These are phyloP conservation scores for Drosophila niveifrons DNA, from an alignment of 2,888 invertebrate genomes.

Conservation along the genomic window DNA sequence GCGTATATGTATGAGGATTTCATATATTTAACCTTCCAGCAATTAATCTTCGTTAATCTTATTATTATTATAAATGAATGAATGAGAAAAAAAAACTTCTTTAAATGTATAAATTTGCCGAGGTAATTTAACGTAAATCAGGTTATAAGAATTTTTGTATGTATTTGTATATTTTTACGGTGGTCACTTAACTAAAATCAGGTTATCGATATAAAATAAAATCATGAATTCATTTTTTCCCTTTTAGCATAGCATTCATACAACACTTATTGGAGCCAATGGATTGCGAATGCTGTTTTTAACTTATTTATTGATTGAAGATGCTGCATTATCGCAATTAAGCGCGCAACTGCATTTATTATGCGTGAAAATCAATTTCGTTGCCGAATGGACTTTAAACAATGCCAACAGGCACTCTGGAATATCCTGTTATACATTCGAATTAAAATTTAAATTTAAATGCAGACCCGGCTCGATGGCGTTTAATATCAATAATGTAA, in stretches of 20 bases:
- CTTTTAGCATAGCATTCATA: background rate
- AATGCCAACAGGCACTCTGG: slow-evolving; percentile 25
- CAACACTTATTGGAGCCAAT: background rate
- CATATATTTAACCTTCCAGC: too few relatives aligned
- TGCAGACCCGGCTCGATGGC: slow-evolving; percentile 32
- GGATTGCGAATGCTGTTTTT: slow-evolving; percentile 20
- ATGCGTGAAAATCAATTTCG: slow-evolving; percentile 57
- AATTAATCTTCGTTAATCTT: too few relatives aligned
- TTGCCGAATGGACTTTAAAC: slow-evolving; percentile 17
- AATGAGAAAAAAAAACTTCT: too few relatives aligned
- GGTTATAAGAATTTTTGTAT: too few relatives aligned
- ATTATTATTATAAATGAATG: too few relatives aligned
- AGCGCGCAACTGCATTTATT: slow-evolving; percentile 60
- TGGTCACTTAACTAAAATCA: slow-evolving; percentile 12
- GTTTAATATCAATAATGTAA: slow-evolving; percentile 71
- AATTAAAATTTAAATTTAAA: slow-evolving; percentile 54
- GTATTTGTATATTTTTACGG: background rate
- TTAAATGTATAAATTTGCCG: too few relatives aligned
- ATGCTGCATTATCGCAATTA: slow-evolving; percentile 61
- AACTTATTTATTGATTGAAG: slow-evolving; percentile 61
- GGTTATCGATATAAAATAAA: slow-evolving; percentile 9
- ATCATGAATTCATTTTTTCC: slow-evolving; percentile 1
- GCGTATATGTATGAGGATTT: too few relatives aligned
- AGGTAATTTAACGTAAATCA: too few relatives aligned
- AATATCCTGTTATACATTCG: slow-evolving; percentile 19